Percentiles rank a stretch among this genome's conserved stretches.
Evolutionary conservation across 1,140 invertebrate genomes (phyloP).

Genomic region (Zaprionus kolodkinae): DNA sequence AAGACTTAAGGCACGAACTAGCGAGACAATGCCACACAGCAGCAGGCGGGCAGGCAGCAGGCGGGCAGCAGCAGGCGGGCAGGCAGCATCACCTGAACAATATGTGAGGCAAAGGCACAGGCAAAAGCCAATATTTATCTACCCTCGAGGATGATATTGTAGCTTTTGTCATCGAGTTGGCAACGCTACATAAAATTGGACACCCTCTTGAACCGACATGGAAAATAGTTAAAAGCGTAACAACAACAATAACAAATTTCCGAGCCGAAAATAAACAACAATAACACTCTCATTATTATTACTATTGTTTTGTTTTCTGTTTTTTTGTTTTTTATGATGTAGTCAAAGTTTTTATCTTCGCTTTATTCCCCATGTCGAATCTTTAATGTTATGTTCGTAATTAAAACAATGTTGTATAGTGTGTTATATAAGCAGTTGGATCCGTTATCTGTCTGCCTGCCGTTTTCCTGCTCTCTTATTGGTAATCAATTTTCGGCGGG

Average conservation of each 20-base stretch:
- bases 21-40: slow-evolving; percentile 18
- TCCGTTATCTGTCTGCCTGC: not conserved
- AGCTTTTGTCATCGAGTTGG: slow-evolving; percentile 26
- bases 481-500: slow-evolving; percentile 13
- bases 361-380: slow-evolving; percentile 8
- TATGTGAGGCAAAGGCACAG: slow-evolving; percentile 16
- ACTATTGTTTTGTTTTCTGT: not conserved
- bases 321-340: not conserved
- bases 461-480: slow-evolving; percentile 6
- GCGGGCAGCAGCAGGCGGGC: not conserved
- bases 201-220: slow-evolving; percentile 23
- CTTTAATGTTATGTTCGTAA: not conserved
- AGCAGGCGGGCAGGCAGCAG: not conserved
- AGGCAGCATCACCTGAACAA: slow-evolving; percentile 13
- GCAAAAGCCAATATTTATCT: slow-evolving; percentile 47
- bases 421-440: slow-evolving; percentile 7
- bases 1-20: slow-evolving; percentile 77
- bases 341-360: slow-evolving; percentile 2
- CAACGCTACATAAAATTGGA: slow-evolving; percentile 41
- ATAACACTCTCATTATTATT: slow-evolving; percentile 20
- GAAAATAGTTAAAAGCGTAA: not conserved
- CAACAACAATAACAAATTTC: slow-evolving; percentile 1
- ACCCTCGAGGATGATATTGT: slow-evolving; percentile 28
- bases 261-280: slow-evolving; percentile 1
- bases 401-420: not conserved